A percentile compares a stretch with the other conserved stretches of the same genome.
phyloP scores from a whole-genome alignment of 2,797 vertebrate genomes.

The Oreortyx pictus region DNA sequence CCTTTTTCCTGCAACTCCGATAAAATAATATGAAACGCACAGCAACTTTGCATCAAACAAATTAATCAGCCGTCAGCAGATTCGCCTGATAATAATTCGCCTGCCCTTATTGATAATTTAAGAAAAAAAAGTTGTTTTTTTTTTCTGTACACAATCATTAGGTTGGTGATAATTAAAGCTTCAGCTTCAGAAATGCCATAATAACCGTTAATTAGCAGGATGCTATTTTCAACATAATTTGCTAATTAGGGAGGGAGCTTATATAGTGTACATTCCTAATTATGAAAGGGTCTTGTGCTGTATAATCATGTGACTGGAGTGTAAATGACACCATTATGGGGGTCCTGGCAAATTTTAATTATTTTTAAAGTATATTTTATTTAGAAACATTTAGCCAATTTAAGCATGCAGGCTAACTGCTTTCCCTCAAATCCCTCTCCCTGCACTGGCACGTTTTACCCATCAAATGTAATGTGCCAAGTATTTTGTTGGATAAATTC shows the following conservation, averaged over 20 bases:
- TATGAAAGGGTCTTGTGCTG: conserved; percentile 90
- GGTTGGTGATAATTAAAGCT: conserved; percentile 94
- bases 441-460: conserved; percentile 37
- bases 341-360: conserved; percentile 79
- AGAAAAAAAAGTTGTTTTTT: conserved; percentile 75
- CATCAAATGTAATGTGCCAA: conserved; percentile 45
- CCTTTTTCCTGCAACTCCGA: conserved; percentile 85
- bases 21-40: conserved; percentile 88
- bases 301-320: conserved; percentile 92
- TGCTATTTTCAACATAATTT: conserved; percentile 98
- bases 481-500: conserved; percentile 61
- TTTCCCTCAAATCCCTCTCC: conserved; percentile 29
- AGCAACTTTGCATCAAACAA: conserved; percentile 87
- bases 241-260: conserved; percentile 96
- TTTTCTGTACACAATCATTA: conserved; percentile 85
- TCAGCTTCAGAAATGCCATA: conserved; percentile 97
- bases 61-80: conserved; percentile 87
- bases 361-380: conserved; percentile 75
- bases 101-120: conserved; percentile 88
- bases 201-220: conserved; percentile 98
- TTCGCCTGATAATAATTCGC: conserved; percentile 85
- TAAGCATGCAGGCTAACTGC: conserved; percentile 27
- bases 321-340: conserved; percentile 89
- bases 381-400: conserved; percentile 74
- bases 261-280: conserved; percentile 92